Percentiles rank a stretch among this genome's conserved stretches.
Conservation (phyloP, 2,113 vertebrate species). For the Melanocharis versteri region DNA sequence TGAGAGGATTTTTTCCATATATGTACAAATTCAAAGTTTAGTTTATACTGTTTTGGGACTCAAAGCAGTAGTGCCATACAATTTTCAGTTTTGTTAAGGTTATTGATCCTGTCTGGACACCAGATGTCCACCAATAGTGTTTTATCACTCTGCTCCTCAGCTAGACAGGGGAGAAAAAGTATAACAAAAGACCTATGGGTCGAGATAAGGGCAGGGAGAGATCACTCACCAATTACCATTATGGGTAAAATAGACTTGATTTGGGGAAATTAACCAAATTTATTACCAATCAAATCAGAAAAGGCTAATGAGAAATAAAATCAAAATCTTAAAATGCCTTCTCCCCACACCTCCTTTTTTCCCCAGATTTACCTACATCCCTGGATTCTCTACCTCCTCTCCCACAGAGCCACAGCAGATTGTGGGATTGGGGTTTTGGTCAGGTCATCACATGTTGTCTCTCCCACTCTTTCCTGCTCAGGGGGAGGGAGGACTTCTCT, state of each 20-base stretch:
- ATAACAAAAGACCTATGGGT: background rate
- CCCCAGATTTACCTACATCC: background rate
- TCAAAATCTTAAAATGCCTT: background rate
- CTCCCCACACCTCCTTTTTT: background rate
- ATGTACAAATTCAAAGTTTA: background rate
- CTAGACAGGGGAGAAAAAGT: background rate
- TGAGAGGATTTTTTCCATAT: background rate
- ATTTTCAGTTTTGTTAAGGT: background rate
- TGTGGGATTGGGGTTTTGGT: background rate
- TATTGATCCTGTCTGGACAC: background rate
- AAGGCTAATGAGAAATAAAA: background rate
- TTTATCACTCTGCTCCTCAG: background rate
- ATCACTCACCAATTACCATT: accelerated
- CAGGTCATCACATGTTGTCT: background rate
- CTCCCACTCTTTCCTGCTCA: background rate
- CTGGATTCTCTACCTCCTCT: background rate
- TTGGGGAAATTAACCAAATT: background rate
- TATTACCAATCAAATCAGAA: background rate
- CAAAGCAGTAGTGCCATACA: background rate
- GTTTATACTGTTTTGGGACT: background rate
- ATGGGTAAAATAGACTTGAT: background rate
- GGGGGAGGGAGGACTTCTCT: background rate
- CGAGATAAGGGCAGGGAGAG: background rate
- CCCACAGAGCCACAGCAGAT: background rate
- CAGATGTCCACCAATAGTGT: background rate